Evolutionary conservation across 37 sponge, comb jelly and placozoan species (phyloP), one percentile per base, ranked within the genome.

Genomic region (Bolinopsis microptera): DNA sequence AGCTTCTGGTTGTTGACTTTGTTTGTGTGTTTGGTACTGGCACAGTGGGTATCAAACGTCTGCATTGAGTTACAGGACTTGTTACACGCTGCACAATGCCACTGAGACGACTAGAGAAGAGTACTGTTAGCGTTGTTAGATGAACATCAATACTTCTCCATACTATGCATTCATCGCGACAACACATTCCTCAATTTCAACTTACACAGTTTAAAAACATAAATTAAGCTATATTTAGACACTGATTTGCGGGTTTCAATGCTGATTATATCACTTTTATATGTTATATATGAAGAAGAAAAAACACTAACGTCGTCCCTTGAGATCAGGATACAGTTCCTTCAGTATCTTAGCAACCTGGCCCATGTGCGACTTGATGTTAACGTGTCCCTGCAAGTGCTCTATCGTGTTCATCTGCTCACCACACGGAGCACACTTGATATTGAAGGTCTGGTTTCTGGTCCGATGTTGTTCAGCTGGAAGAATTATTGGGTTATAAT

Each of bases 1-100:
- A 48, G 13, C 13, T 48, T 48, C 74, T 72, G 30, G 74, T 77
- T 77, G 30, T 41, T 24, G 25, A 86, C 90, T 26, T 41, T 86
- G 25, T 9, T 16, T 3, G 0, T 27, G 90, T 86, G 90, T 23
- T 40, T 86, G 3, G n/a, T 28, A 27, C 90, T 86, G n/a, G 90
- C 36, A 48, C 32, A 21, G 61, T 86, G 90, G 0, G 90, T 86
- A 5, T 86, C 61, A 25, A 86, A 86, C n/a, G 90, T 86, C 90
- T 39, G 90, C 21, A 34, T 34, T 1, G 90, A 86, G 90, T 86
- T 86, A 24, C 90, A 86, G 48, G 90, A 39, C 61, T 86, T 86
- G 30, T 41, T 38, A 24, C 90, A 86, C 61, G 90, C 18, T 9
- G 90, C 41, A 40, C 90, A 86, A 23, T 86, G 36, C 61, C 61